These are phyloP conservation scores for Oenanthe melanoleuca DNA, from an alignment of 2,113 vertebrate species.

Conservation along the genomic window DNA sequence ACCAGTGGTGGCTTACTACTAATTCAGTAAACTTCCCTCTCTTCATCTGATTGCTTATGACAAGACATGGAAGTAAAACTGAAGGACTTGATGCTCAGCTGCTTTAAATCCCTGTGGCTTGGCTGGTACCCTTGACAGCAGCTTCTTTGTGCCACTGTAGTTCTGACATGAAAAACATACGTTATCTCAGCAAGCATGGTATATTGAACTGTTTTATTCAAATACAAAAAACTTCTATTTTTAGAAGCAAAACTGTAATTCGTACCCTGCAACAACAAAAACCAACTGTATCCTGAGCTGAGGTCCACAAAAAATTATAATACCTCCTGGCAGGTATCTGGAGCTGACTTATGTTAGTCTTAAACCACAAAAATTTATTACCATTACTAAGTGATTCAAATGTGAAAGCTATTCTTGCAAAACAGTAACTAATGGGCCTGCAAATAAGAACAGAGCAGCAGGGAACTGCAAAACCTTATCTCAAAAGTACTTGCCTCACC, in stretches of 20 bases:
- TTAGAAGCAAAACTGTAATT: not conserved
- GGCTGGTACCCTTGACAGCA: not conserved
- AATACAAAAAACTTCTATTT: not conserved
- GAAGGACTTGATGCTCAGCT: not conserved
- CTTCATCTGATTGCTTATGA: not conserved
- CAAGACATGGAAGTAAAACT: not conserved
- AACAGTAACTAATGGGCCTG: not conserved
- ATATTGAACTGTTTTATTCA: not conserved
- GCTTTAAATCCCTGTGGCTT: not conserved
- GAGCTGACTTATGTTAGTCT: not conserved
- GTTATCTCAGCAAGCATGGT: not conserved
- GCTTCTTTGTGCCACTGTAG: not conserved
- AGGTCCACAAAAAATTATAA: not conserved
- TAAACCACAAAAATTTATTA: not conserved
- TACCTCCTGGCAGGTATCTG: not conserved
- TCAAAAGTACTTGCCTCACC: constrained; percentile 10
- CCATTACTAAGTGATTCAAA: not conserved
- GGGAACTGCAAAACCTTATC: constrained; percentile 21
- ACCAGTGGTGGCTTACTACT: not conserved
- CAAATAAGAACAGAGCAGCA: constrained; percentile 23
- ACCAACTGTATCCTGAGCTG: not conserved
- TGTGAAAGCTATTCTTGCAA: not conserved
- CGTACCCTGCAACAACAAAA: not conserved
- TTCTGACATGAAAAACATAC: not conserved
- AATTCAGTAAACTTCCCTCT: not conserved